Evolutionary conservation across 2,113 vertebrate genomes (phyloP).

Genomic region (Delphinus delphis): DNA sequence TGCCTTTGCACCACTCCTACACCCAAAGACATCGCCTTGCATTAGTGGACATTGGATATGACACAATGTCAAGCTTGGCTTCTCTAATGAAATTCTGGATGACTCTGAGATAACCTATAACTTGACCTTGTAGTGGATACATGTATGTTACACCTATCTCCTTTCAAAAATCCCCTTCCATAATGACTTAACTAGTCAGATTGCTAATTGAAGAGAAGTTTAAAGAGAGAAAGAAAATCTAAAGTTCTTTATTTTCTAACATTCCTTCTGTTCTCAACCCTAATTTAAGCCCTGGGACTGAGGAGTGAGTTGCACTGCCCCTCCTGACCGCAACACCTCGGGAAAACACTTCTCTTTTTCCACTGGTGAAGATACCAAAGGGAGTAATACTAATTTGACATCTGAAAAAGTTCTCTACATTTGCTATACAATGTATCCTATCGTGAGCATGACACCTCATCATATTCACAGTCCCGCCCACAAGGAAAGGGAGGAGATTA

Average conservation of each 20-base stretch:
- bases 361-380: background rate
- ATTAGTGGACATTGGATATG: slow-evolving; percentile 75
- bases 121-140: background rate
- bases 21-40: slow-evolving; percentile 66
- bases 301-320: accelerated
- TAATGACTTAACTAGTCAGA: background rate
- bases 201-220: background rate
- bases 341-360: background rate
- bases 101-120: slow-evolving; percentile 48
- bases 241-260: background rate
- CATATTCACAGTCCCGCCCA: background rate
- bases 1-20: slow-evolving; percentile 71
- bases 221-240: background rate
- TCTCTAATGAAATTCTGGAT: slow-evolving; percentile 73
- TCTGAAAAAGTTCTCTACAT: background rate
- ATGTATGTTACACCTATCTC: background rate
- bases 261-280: background rate
- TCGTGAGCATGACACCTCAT: accelerated
- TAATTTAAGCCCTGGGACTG: background rate
- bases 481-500: background rate
- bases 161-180: background rate
- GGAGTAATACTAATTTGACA: background rate
- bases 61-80: slow-evolving; percentile 65
- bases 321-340: accelerated
- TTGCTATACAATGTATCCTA: background rate